phyloP scores from a whole-genome alignment of 1,140 invertebrate species.

The Calycopis cecrops region DNA sequence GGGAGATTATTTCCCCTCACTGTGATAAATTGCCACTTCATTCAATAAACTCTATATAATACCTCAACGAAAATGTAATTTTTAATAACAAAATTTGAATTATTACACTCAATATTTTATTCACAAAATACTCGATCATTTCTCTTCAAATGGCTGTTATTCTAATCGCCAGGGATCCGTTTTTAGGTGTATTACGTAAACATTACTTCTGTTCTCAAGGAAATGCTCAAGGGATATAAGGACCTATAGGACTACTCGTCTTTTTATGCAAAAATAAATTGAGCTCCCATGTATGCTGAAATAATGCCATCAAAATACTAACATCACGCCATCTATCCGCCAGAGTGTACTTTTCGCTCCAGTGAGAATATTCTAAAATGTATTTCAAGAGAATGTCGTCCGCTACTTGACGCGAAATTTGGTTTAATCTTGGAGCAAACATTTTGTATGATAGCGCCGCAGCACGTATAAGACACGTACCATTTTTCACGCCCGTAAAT shows the following conservation, averaged over 20 bases:
- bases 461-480: slow-evolving; percentile 45
- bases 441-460: slow-evolving; percentile 30
- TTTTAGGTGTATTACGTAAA: slow-evolving; percentile 14
- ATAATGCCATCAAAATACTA: too few relatives aligned
- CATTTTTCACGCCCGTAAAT: slow-evolving; percentile 45
- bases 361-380: background rate
- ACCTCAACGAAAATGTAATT: too few relatives aligned
- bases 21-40: too few relatives aligned
- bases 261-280: too few relatives aligned
- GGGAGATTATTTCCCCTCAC: too few relatives aligned
- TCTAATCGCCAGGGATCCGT: background rate
- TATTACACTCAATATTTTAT: too few relatives aligned
- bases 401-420: slow-evolving; percentile 34
- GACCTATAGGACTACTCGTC: too few relatives aligned
- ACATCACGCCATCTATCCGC: too few relatives aligned
- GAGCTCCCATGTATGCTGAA: too few relatives aligned
- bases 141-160: background rate
- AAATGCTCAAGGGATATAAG: slow-evolving; percentile 54
- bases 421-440: slow-evolving; percentile 8
- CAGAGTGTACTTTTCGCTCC: background rate
- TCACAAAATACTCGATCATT: slow-evolving; percentile 1
- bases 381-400: slow-evolving; percentile 5
- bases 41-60: too few relatives aligned
- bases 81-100: too few relatives aligned
- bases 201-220: slow-evolving; percentile 31